Base-by-base conservation (phyloP, 2,797 vertebrate genomes). In the Darevskia nairensis region DNA sequence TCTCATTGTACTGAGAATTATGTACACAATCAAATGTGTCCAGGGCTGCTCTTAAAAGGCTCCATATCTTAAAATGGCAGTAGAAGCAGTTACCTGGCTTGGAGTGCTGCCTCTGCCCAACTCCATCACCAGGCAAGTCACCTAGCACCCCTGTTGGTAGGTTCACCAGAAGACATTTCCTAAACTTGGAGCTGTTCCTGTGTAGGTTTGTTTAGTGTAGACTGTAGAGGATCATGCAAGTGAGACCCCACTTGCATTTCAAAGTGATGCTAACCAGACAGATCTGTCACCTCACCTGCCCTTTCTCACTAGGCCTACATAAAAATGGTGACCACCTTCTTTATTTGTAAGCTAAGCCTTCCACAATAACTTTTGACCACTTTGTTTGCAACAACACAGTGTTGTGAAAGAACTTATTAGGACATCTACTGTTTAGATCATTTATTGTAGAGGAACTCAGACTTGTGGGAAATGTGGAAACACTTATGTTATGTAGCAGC, bases 371-470 rank as follows among this genome's bases (percentile, higher is more conserved):
- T 79, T 2, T 74, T 55, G 4, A 7, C 1, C 15, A 29, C 35
- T 89, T 88, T 86, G 81, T 80, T 92, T 83, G 39, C 8, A 80
- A 80, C 61, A 86, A 88, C 84, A 84, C 35, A 4, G 32, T 89
- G 50, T 81, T 93, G 84, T 80, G 89, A 91, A 90, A 91, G 80
- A 90, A 86, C 59, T 55, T 87, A 66, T 88, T 90, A 85, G 82
- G 87, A 90, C 44, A 91, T 91, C 84, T 92, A 89, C 88, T 90
- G 85, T 82, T 71, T 76, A 86, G 71, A 92, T 89, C 91, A 93
- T 93, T 94, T 93, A 93, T 82, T 94, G 80, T 91, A 85, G 66
- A 68, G 3, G 29, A 90, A 84, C 55, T 94, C 80, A 39, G 39
- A 80, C 91, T 84, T 0, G 8, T 84, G 78, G 86, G 93, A 92